Percentiles rank a stretch among this genome's conserved stretches.
Conservation (phyloP, 2,113 vertebrate species). For the Proteles cristata region DNA sequence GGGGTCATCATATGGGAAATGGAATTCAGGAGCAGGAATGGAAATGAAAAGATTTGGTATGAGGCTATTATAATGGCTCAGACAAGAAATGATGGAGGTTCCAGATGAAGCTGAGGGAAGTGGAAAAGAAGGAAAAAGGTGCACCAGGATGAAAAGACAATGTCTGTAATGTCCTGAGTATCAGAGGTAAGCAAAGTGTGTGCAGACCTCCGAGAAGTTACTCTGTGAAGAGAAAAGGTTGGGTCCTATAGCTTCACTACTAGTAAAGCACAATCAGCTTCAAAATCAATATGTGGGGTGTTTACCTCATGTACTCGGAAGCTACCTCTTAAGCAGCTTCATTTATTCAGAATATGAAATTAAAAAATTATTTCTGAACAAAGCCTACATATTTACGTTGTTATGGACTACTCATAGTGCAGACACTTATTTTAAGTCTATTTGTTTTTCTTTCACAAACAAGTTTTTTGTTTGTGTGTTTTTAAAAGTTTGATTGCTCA, state of each 20-base stretch:
- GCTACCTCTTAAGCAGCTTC: not conserved
- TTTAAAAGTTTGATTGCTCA: not conserved
- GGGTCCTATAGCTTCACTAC: not conserved
- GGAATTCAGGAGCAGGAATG: not conserved
- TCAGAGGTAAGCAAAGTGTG: not conserved
- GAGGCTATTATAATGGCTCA: not conserved
- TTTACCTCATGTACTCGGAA: not conserved
- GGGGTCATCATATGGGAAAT: not conserved
- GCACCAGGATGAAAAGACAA: rapidly evolving
- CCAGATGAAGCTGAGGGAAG: not conserved
- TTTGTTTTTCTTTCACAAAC: not conserved
- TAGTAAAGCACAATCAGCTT: not conserved
- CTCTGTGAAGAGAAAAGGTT: not conserved
- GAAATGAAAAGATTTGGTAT: not conserved
- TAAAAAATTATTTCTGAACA: not conserved
- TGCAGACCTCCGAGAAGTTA: not conserved
- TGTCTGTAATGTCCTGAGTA: not conserved
- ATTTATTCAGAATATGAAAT: not conserved
- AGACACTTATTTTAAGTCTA: not conserved
- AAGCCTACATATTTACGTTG: not conserved
- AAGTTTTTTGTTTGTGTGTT: not conserved
- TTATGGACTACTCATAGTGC: not conserved
- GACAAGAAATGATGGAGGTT: not conserved
- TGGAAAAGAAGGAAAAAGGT: not conserved
- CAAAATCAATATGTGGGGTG: not conserved